Evolutionary conservation across 1,140 invertebrate genomes (phyloP).

Genomic region (Caenorhabditis tropicalis): DNA sequence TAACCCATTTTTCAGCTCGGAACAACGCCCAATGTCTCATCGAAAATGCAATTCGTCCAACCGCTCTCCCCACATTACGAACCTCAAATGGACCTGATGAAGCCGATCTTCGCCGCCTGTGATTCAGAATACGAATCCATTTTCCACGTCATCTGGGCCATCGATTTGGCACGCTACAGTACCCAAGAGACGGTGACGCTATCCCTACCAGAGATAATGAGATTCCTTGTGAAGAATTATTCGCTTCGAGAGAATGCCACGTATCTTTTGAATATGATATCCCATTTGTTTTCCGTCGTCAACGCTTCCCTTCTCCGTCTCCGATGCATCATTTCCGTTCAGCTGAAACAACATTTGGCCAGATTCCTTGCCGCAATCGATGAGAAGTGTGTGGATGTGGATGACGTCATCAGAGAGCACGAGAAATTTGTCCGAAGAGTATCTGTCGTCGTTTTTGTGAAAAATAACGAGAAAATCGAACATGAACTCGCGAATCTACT

Average conservation of each 20-base stretch:
- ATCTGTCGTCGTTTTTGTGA: not conserved
- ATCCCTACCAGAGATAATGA: not conserved
- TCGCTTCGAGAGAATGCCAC: conserved; percentile 13
- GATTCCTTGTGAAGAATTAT: not conserved
- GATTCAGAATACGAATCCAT: conserved; percentile 24
- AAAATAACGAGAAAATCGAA: not conserved
- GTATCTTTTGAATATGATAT: not conserved
- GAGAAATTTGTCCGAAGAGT: not conserved
- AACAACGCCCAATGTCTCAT: not conserved
- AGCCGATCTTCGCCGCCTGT: not conserved
- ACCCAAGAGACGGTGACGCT: not conserved
- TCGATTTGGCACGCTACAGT: not conserved
- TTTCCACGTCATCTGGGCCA: conserved; percentile 39
- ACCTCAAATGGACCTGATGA: not conserved
- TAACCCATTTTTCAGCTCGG: conserved; percentile 42
- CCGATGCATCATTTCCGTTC: not conserved
- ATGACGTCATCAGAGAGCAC: conserved; percentile 16
- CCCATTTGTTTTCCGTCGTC: not conserved
- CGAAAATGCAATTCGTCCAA: conserved; percentile 33
- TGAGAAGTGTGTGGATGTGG: conserved; percentile 14
- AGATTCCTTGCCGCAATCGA: not conserved
- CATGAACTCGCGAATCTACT: not conserved
- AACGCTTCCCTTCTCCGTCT: not conserved
- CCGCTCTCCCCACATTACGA: not conserved
- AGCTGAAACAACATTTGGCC: not conserved